These are phyloP conservation scores for Tiliqua scincoides DNA, from an alignment of 2,113 vertebrate genomes.

Conservation along the genomic window DNA sequence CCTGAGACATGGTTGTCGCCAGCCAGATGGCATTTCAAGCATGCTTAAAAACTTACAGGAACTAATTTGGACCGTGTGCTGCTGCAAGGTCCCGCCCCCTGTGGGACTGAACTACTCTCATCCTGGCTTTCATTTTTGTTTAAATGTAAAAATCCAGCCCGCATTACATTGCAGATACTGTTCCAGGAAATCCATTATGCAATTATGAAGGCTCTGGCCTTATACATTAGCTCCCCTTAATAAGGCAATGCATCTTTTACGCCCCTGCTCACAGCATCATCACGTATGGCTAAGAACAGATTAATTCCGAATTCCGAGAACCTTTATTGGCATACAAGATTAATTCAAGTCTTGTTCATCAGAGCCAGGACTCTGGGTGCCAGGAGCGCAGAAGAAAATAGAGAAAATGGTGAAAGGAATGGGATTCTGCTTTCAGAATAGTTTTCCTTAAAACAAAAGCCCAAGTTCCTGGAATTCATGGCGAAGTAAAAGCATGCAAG, in stretches of 20 bases:
- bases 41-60: neutral
- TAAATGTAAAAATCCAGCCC: neutral
- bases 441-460: too few relatives aligned
- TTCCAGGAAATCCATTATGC: constrained; percentile 24
- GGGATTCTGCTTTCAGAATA: too few relatives aligned
- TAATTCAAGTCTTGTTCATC: neutral
- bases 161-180: neutral
- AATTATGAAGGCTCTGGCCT: neutral
- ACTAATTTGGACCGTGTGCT: neutral
- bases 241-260: neutral
- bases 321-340: too few relatives aligned
- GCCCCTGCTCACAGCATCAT: too few relatives aligned
- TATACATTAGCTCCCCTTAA: neutral
- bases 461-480: too few relatives aligned
- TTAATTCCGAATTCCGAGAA: too few relatives aligned
- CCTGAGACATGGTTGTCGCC: neutral
- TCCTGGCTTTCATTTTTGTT: neutral
- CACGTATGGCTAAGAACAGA: neutral
- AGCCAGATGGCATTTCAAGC: neutral
- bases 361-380: neutral
- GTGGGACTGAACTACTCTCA: neutral
- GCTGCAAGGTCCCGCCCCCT: neutral
- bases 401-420: too few relatives aligned
- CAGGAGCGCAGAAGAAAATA: too few relatives aligned
- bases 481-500: too few relatives aligned